phyloP scores from a whole-genome alignment of 37 sponge, comb jelly and placozoan genomes.

The Halichondria panicea region DNA sequence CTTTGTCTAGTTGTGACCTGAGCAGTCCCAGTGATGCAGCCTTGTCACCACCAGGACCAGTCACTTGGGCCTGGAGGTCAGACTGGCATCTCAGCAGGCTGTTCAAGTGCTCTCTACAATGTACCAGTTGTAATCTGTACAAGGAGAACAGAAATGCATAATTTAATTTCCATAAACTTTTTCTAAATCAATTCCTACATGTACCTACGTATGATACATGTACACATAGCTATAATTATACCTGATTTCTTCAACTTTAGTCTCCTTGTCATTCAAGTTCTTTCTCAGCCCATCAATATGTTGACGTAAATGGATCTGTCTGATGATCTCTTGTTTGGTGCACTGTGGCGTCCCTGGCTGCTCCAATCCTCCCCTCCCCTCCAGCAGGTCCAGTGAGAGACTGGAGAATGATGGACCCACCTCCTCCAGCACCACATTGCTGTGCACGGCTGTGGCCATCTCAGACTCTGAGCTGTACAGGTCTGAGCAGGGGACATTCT shows the following conservation, averaged over 20 bases:
- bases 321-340: constrained; percentile 19
- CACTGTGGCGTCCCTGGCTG: too few species aligned
- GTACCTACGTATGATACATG: neutral
- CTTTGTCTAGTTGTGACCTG: neutral
- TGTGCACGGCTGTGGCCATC: too few species aligned
- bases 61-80: neutral
- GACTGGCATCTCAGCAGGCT: neutral
- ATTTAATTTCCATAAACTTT: neutral
- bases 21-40: constrained; percentile 21
- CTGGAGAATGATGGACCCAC: too few species aligned
- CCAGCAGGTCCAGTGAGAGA: too few species aligned
- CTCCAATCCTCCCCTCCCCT: too few species aligned
- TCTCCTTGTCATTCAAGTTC: neutral
- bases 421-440: too few species aligned
- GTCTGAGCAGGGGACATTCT: too few species aligned
- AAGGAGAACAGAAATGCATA: neutral
- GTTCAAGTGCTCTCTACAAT: constrained; percentile 4
- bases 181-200: neutral
- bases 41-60: neutral
- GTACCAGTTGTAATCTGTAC: constrained; percentile 12
- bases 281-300: constrained; percentile 22
- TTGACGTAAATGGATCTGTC: constrained; percentile 8
- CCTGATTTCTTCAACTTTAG: constrained; percentile 15
- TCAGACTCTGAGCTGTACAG: too few species aligned
- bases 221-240: neutral